Evolutionary conservation across 2,888 invertebrate genomes (phyloP).

Genomic region (Zaprionus lineosus): DNA sequence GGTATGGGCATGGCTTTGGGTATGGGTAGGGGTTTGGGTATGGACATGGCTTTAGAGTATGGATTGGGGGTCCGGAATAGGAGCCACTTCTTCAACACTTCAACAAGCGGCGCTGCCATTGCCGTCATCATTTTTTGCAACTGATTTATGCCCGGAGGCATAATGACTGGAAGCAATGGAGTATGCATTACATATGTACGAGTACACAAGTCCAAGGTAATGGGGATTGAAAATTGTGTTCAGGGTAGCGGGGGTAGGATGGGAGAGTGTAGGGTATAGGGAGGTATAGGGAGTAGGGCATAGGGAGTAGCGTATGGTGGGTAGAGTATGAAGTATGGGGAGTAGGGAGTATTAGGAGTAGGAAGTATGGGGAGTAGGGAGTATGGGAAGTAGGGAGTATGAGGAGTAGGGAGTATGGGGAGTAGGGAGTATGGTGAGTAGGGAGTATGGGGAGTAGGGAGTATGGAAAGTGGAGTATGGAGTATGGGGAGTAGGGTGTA

Average conservation of each 20-base stretch:
- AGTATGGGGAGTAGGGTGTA: conserved; percentile 11
- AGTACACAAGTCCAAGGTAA: conserved; percentile 21
- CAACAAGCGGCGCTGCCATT: conserved; percentile 22
- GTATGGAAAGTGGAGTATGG: conserved; percentile 9
- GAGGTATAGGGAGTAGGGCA: conserved; percentile 10
- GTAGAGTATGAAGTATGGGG: conserved; percentile 21
- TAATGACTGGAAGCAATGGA: conserved; percentile 72
- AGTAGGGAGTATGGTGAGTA: too few relatives aligned
- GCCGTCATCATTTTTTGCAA: conserved; percentile 54
- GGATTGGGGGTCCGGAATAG: background rate
- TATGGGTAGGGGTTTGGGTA: too few relatives aligned
- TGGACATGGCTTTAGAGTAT: background rate
- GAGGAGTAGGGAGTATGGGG: conserved; percentile 35
- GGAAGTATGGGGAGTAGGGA: conserved; percentile 7
- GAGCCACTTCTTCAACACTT: conserved; percentile 16
- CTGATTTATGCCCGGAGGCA: conserved; percentile 62
- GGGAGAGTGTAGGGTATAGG: background rate
- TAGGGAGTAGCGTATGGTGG: conserved; percentile 23
- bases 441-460: too few relatives aligned
- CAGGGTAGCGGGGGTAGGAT: too few relatives aligned
- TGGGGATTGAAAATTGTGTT: too few relatives aligned
- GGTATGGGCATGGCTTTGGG: too few relatives aligned
- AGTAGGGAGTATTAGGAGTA: conserved; percentile 26
- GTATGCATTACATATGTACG: conserved; percentile 57
- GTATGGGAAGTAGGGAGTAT: conserved; percentile 9